A percentile compares a stretch with the other conserved stretches of the same genome.
Evolutionary conservation across 2,113 vertebrate species (phyloP).

Genomic region (Sprattus sprattus): DNA sequence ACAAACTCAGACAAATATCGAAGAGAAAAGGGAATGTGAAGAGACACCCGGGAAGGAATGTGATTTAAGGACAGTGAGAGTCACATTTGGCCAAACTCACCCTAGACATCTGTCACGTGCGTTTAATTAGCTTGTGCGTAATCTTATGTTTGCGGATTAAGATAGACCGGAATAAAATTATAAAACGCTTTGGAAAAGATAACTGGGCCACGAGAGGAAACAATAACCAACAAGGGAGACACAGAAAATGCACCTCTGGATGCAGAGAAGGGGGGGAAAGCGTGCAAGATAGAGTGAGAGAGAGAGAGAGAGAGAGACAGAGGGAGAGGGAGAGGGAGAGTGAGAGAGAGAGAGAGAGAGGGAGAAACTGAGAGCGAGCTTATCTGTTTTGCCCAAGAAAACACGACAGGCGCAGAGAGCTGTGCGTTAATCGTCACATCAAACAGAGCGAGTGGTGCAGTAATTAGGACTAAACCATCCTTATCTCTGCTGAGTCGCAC

Average conservation of each 20-base stretch:
- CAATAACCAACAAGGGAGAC: constrained; percentile 44
- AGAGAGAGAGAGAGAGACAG: constrained; percentile 19
- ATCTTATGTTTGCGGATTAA: constrained; percentile 68
- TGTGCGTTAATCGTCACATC: constrained; percentile 61
- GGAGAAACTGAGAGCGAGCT: constrained; percentile 41
- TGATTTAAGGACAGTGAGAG: no score
- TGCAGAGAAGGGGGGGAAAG: background rate
- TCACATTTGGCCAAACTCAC: no score
- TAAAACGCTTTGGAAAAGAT: constrained; percentile 59
- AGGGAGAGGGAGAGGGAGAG: constrained; percentile 17
- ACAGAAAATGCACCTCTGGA: constrained; percentile 19
- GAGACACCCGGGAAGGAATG: no score
- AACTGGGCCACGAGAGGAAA: constrained; percentile 63
- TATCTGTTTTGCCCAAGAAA: constrained; percentile 63
- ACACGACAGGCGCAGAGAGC: constrained; percentile 41
- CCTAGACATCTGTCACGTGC: constrained; percentile 51
- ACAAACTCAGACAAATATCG: no score
- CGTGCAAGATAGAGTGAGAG: constrained; percentile 41
- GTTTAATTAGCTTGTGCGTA: constrained; percentile 68
- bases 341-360: constrained; percentile 35
- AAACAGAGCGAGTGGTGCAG: constrained; percentile 49
- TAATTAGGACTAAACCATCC: constrained; percentile 64
- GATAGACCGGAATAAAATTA: constrained; percentile 50
- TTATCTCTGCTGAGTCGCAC: constrained; percentile 49
- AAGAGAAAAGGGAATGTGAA: no score